Conservation (phyloP, 2,113 vertebrate genomes). For the Sylvicapra grimmia region DNA sequence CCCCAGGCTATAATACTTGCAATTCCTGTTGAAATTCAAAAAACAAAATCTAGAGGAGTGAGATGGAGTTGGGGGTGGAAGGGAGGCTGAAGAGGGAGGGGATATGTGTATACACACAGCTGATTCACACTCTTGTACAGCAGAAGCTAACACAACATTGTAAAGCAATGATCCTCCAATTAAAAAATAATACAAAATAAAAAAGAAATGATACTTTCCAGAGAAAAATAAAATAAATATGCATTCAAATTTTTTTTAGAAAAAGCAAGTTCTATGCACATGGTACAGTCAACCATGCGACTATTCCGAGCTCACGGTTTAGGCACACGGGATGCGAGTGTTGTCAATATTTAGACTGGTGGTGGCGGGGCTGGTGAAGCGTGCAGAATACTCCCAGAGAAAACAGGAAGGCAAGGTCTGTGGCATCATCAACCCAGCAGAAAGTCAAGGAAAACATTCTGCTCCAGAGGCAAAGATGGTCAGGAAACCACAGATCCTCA, state of each 20-base stretch:
- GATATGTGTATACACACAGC: not conserved
- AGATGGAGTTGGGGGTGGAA: not conserved
- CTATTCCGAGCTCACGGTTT: not conserved
- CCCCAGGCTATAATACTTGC: not conserved
- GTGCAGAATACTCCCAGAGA: not conserved
- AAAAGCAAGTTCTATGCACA: not conserved
- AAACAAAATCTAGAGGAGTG: not conserved
- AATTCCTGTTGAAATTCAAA: not conserved
- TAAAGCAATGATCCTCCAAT: not conserved
- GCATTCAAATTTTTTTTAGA: not conserved
- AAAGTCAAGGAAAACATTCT: not conserved
- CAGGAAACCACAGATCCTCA: not conserved
- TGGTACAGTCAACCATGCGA: not conserved
- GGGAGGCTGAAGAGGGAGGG: not conserved
- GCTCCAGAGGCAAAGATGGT: not conserved
- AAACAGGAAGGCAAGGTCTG: not conserved
- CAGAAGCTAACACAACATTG: not conserved
- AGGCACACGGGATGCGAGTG: not conserved
- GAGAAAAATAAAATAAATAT: not conserved
- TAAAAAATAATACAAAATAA: not conserved
- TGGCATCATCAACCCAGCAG: not conserved
- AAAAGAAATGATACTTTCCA: not conserved
- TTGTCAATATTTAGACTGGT: not conserved
- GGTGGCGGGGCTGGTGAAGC: not conserved
- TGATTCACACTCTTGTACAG: not conserved